Percentiles rank a stretch among this genome's conserved stretches.
phyloP scores from a whole-genome alignment of 2,797 vertebrate genomes.

The Etheostoma nigrum region DNA sequence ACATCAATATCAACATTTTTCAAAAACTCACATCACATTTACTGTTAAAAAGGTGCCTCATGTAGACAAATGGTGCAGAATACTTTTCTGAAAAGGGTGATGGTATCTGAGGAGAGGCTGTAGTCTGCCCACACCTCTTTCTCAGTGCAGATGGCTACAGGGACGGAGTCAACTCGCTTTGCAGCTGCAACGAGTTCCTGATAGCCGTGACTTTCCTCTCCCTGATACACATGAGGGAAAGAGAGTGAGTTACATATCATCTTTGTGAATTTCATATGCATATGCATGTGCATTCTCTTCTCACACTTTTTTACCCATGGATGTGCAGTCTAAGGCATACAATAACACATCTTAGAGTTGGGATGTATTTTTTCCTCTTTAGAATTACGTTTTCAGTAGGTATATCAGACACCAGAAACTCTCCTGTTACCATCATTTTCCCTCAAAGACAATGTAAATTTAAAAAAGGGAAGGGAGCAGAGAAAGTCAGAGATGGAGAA shows the following conservation, averaged over 20 bases:
- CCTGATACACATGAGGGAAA: constrained; percentile 73
- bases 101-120: constrained; percentile 80
- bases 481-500: constrained; percentile 13
- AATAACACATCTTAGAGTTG: no score
- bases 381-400: not conserved
- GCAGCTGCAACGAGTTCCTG: constrained; percentile 79
- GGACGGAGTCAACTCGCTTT: constrained; percentile 77
- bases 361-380: not conserved
- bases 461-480: constrained; percentile 8
- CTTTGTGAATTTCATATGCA: not conserved
- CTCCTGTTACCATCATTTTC: not conserved
- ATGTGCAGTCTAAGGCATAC: no score
- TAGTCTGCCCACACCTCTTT: constrained; percentile 86
- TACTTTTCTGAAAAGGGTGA: constrained; percentile 92
- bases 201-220: constrained; percentile 80
- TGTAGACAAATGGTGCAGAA: not conserved
- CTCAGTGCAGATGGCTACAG: constrained; percentile 85
- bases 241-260: constrained; percentile 3
- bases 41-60: not conserved
- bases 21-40: not conserved
- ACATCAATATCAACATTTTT: not conserved
- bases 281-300: no score
- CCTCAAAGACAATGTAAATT: not conserved
- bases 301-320: no score
- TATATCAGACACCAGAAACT: not conserved